A percentile compares a stretch with the other conserved stretches of the same genome.
These are phyloP conservation scores for Agrochola circellaris DNA, from an alignment of 2,888 invertebrate species.

Conservation along the genomic window DNA sequence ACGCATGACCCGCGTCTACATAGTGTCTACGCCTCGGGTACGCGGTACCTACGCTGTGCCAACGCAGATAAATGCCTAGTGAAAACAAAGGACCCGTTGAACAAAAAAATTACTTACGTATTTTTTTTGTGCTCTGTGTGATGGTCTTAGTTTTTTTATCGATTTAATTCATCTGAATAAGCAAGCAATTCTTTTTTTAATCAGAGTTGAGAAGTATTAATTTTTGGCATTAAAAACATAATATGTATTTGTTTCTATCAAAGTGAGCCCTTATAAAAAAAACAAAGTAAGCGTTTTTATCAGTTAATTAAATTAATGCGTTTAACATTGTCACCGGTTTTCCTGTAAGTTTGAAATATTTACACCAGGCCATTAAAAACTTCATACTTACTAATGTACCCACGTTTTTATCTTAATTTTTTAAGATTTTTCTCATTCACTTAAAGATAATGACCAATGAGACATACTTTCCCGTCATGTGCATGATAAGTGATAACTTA, in stretches of 20 bases:
- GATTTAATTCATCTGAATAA: background rate
- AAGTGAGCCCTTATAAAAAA: background rate
- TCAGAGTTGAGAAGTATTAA: too few species aligned
- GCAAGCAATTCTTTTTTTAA: background rate
- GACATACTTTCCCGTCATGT: background rate
- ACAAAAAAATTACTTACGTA: background rate
- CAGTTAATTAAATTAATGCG: conserved; percentile 26
- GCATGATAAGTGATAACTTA: background rate
- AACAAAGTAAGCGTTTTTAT: conserved; percentile 11
- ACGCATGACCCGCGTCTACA: background rate
- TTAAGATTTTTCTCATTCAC: conserved; percentile 6
- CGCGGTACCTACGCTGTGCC: background rate
- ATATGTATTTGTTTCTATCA: background rate
- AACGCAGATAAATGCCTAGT: background rate
- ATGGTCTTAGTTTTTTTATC: background rate
- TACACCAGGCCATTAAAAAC: background rate
- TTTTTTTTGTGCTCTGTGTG: background rate
- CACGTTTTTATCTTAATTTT: background rate
- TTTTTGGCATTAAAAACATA: background rate
- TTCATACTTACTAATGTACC: background rate
- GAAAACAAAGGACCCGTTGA: background rate
- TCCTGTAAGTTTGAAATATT: background rate
- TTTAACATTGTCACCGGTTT: background rate
- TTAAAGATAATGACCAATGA: background rate
- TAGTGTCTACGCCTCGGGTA: background rate